Evolutionary conservation across 1,140 invertebrate species (phyloP).

Genomic region (Caenorhabditis inopinata): DNA sequence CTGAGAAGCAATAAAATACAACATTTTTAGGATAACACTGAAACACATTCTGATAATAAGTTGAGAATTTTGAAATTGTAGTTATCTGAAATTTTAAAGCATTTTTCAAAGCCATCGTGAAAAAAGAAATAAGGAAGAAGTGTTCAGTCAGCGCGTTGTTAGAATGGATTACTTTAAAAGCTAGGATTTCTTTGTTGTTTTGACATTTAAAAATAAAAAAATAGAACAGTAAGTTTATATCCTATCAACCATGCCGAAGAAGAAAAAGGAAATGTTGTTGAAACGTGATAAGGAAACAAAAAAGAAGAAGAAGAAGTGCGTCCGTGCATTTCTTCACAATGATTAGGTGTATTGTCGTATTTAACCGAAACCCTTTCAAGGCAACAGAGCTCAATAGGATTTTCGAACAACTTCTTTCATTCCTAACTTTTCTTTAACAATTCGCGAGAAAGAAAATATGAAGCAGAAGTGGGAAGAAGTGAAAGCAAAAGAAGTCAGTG

Average conservation of each 20-base stretch:
- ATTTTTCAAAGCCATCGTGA: no score
- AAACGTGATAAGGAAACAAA: constrained; percentile 29
- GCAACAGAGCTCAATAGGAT: constrained; percentile 18
- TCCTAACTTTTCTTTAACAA: neutral
- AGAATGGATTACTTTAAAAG: no score
- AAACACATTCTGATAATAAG: no score
- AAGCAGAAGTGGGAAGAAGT: neutral
- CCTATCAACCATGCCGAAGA: neutral
- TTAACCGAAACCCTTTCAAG: constrained; percentile 7
- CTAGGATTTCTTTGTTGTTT: no score
- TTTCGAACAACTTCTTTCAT: neutral
- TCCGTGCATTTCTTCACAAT: constrained; percentile 6
- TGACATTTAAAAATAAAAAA: neutral
- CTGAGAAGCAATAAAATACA: no score
- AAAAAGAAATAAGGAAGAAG: no score
- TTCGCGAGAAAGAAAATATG: neutral
- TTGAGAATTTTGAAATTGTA: no score
- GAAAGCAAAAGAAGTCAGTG: neutral
- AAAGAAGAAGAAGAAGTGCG: neutral
- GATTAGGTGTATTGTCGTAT: constrained; percentile 33
- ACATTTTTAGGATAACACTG: no score
- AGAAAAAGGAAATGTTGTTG: neutral
- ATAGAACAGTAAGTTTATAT: no score
- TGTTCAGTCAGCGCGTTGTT: no score
- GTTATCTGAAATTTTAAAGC: no score